phyloP scores from a whole-genome alignment of 2,888 invertebrate species.

The Chrysodeixis includens region DNA sequence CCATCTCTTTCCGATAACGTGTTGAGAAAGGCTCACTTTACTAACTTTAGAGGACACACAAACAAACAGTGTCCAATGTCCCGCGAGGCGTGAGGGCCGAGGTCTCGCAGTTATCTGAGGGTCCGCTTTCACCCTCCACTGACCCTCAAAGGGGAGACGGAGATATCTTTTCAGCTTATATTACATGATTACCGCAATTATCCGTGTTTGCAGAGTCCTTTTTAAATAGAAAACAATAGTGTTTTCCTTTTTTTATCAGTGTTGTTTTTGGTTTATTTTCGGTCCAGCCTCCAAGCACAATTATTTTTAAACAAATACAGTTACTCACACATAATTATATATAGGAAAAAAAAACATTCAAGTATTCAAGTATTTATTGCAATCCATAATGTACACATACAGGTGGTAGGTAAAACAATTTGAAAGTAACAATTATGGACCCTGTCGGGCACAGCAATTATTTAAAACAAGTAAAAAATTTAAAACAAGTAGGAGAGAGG shows the following conservation, averaged over 20 bases:
- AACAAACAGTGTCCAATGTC: slow-evolving; percentile 64
- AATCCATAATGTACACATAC: no score
- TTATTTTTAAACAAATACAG: no score
- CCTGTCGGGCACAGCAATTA: no score
- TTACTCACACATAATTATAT: no score
- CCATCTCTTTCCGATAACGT: slow-evolving; percentile 28
- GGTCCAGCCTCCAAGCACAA: no score
- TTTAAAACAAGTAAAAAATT: no score
- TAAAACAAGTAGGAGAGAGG: no score
- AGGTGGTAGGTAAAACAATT: no score
- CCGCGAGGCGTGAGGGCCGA: slow-evolving; percentile 66
- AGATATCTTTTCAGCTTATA: slow-evolving; percentile 29
- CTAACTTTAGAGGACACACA: slow-evolving; percentile 59
- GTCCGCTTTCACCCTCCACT: slow-evolving; percentile 68
- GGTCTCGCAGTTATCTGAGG: slow-evolving; percentile 55
- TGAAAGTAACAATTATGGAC: no score
- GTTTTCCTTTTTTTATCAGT: not conserved
- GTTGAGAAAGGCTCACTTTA: slow-evolving; percentile 39
- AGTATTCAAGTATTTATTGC: no score
- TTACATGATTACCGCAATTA: slow-evolving; percentile 40
- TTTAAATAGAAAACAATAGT: slow-evolving; percentile 11
- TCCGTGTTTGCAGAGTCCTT: slow-evolving; percentile 27
- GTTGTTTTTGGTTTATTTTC: not conserved
- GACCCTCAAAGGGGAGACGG: slow-evolving; percentile 64
- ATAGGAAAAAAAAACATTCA: no score